Percentiles rank a stretch among this genome's conserved stretches.
Evolutionary conservation across 1,140 invertebrate species (phyloP).

Genomic region (Caenorhabditis tropicalis): DNA sequence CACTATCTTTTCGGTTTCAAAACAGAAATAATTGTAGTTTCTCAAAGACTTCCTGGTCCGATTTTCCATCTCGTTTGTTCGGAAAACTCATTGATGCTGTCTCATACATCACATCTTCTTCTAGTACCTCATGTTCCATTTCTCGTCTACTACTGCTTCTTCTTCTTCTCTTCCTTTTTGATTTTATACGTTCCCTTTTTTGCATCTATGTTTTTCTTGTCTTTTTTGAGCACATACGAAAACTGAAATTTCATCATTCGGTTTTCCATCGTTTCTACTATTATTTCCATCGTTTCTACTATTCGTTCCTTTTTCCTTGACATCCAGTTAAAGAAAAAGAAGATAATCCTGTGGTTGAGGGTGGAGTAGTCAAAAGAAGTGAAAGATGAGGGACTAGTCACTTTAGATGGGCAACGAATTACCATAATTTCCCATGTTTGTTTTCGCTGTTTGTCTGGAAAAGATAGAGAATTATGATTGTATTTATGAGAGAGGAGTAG

Average conservation of each 20-base stretch:
- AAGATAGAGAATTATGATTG: background rate
- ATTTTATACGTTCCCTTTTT: background rate
- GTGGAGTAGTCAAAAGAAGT: background rate
- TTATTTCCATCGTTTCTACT: background rate
- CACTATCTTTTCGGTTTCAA: too few relatives aligned
- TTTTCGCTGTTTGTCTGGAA: background rate
- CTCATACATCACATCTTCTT: too few relatives aligned
- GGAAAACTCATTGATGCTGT: too few relatives aligned
- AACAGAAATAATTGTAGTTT: too few relatives aligned
- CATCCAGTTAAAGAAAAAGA: background rate
- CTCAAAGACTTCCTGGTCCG: too few relatives aligned
- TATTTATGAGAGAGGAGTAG: background rate
- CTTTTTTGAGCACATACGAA: background rate
- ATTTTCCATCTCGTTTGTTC: too few relatives aligned
- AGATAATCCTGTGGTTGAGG: slow-evolving; percentile 31
- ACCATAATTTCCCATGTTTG: slow-evolving; percentile 36
- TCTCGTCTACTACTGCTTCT: too few relatives aligned
- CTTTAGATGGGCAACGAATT: background rate
- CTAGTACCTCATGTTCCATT: too few relatives aligned
- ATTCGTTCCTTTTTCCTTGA: background rate
- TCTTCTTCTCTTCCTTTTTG: too few relatives aligned
- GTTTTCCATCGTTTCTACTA: background rate
- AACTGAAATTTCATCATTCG: background rate
- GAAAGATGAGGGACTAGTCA: background rate
- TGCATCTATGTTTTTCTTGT: background rate